These are phyloP conservation scores for Micrasema longulum DNA, from an alignment of 1,140 invertebrate genomes.

Conservation along the genomic window DNA sequence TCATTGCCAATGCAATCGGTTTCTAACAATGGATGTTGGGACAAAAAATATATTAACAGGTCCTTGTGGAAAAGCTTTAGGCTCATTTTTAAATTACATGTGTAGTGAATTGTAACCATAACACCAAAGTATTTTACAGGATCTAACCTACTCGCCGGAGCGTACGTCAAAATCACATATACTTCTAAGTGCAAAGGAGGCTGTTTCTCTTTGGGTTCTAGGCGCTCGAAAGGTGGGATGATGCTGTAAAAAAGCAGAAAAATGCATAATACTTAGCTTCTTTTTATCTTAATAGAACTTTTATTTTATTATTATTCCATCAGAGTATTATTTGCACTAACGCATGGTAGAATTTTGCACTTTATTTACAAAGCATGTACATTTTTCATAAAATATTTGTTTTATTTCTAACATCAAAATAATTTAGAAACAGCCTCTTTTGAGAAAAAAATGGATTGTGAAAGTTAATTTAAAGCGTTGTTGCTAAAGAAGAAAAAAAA, in stretches of 20 bases:
- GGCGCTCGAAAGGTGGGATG: constrained; percentile 86
- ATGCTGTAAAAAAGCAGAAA: neutral
- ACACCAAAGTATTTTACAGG: constrained; percentile 71
- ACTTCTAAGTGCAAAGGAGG: constrained; percentile 89
- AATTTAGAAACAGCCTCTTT: constrained; percentile 36
- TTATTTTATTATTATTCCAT: constrained; percentile 12
- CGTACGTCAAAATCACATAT: constrained; percentile 75
- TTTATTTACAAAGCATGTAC: neutral
- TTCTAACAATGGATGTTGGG: no score
- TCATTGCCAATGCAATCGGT: no score
- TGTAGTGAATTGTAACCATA: constrained; percentile 10
- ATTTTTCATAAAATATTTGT: constrained; percentile 12
- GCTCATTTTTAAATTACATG: neutral
- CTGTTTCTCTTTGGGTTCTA: constrained; percentile 90
- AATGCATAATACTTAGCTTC: neutral
- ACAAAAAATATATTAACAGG: no score
- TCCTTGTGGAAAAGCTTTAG: constrained; percentile 2
- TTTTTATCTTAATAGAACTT: constrained; percentile 1
- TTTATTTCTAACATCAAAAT: neutral
- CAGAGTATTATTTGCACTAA: constrained; percentile 18
- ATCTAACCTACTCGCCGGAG: constrained; percentile 75
- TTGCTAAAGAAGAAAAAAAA: no score
- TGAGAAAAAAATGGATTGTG: neutral
- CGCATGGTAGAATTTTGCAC: constrained; percentile 37
- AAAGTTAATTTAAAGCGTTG: no score